phyloP scores from a whole-genome alignment of 2,888 invertebrate genomes.

The Danaus chrysippus region DNA sequence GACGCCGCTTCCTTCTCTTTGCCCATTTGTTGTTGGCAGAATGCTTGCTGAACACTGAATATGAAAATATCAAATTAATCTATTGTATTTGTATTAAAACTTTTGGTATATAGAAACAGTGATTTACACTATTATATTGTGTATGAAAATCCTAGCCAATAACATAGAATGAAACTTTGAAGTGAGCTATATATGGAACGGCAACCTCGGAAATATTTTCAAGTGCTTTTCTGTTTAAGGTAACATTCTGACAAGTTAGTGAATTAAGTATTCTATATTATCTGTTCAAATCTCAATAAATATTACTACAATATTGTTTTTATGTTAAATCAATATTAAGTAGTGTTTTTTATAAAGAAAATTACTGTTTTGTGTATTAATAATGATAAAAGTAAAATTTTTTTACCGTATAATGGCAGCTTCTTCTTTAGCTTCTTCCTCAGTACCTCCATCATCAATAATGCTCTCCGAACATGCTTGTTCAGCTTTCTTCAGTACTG shows the following conservation, averaged over 20 bases:
- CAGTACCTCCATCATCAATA: slow-evolving; percentile 92
- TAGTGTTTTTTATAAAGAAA: neutral
- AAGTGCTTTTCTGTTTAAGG: no score
- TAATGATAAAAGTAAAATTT: neutral
- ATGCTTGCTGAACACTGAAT: slow-evolving; percentile 91
- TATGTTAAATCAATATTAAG: neutral
- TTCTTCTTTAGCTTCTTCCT: slow-evolving; percentile 97
- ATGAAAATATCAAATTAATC: no score
- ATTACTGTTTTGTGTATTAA: neutral
- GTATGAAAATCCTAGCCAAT: neutral
- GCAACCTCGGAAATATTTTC: no score
- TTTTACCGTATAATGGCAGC: slow-evolving; percentile 89
- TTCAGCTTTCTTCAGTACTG: slow-evolving; percentile 89
- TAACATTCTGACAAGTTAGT: no score
- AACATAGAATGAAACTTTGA: no score
- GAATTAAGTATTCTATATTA: no score
- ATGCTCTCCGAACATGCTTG: slow-evolving; percentile 90
- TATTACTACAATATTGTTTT: no score
- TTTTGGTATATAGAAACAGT: neutral
- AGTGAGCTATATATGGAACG: no score
- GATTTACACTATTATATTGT: neutral
- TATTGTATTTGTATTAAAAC: no score
- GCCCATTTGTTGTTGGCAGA: slow-evolving; percentile 91
- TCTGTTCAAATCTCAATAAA: no score
- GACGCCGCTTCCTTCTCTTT: slow-evolving; percentile 91